Percentiles rank a stretch among this genome's conserved stretches.
phyloP scores from a whole-genome alignment of 2,888 invertebrate genomes.

The Cephus sareptanus region DNA sequence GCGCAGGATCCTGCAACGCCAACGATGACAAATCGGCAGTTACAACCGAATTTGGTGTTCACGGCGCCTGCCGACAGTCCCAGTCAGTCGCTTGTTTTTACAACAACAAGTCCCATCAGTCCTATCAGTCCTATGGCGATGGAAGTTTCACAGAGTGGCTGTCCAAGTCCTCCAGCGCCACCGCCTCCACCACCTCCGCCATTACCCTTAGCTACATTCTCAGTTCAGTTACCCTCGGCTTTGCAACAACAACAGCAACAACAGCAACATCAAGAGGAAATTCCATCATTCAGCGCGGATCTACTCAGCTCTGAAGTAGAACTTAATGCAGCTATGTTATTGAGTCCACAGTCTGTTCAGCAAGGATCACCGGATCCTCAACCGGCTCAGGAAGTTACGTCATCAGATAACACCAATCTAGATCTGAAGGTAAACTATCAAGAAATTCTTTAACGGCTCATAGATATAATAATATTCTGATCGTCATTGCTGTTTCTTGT shows the following conservation, averaged over 20 bases:
- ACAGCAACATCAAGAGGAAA: conserved; percentile 46
- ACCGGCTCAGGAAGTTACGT: conserved; percentile 62
- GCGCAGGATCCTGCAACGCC: conserved; percentile 78
- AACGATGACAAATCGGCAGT: conserved; percentile 66
- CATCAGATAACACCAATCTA: conserved; percentile 59
- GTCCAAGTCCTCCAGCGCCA: conserved; percentile 56
- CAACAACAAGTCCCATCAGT: conserved; percentile 55
- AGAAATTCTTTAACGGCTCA: background rate
- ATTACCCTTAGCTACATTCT: conserved; percentile 62
- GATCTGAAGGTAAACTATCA: conserved; percentile 53
- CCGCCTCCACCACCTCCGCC: conserved; percentile 63
- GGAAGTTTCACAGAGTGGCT: conserved; percentile 57
- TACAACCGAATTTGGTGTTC: conserved; percentile 61
- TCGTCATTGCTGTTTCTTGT: conserved; percentile 22
- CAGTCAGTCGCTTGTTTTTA: conserved; percentile 54
- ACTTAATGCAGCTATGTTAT: conserved; percentile 62
- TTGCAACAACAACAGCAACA: conserved; percentile 51
- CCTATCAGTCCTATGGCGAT: conserved; percentile 58
- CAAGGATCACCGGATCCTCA: conserved; percentile 61
- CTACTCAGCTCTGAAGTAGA: conserved; percentile 64
- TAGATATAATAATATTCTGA: conserved; percentile 10
- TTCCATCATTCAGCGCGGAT: conserved; percentile 53
- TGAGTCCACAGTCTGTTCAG: conserved; percentile 57
- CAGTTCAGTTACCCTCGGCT: conserved; percentile 59
- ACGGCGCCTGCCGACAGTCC: conserved; percentile 58